Evolutionary conservation across 2,113 vertebrate genomes (phyloP).

Genomic region (Plecturocebus donacophilus): DNA sequence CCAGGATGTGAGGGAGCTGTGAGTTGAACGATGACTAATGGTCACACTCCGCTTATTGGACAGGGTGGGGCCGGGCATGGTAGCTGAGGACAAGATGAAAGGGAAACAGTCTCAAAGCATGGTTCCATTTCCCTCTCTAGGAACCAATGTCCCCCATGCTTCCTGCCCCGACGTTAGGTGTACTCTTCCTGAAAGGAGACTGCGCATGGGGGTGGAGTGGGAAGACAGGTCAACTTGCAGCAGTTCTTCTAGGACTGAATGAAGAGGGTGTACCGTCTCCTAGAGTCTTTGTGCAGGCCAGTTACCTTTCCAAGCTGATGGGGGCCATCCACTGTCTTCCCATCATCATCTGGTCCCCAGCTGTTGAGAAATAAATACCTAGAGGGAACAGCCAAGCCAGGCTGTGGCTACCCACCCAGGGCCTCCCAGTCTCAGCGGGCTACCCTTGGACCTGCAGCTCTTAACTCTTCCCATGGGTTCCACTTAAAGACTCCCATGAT

Average conservation of each 20-base stretch:
- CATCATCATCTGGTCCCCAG: slow-evolving; percentile 99
- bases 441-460: neutral
- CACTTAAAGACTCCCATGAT: neutral
- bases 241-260: neutral
- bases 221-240: too few species aligned
- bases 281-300: accelerated
- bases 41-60: neutral
- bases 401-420: neutral
- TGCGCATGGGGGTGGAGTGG: too few species aligned
- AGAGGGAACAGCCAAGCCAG: neutral
- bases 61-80: neutral
- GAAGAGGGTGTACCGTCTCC: neutral
- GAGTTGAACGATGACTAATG: neutral
- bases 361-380: slow-evolving; percentile 82
- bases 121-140: neutral
- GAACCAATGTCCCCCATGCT: neutral
- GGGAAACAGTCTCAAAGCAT: neutral
- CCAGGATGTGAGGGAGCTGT: neutral
- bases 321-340: slow-evolving; percentile 96
- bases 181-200: neutral
- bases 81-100: neutral
- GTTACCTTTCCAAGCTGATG: slow-evolving; percentile 96
- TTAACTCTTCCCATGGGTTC: neutral
- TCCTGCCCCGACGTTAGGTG: neutral
- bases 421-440: neutral